Percentiles rank a stretch among this genome's conserved stretches.
phyloP scores from a whole-genome alignment of 2,797 vertebrate species.

The Ataeniobius toweri region DNA sequence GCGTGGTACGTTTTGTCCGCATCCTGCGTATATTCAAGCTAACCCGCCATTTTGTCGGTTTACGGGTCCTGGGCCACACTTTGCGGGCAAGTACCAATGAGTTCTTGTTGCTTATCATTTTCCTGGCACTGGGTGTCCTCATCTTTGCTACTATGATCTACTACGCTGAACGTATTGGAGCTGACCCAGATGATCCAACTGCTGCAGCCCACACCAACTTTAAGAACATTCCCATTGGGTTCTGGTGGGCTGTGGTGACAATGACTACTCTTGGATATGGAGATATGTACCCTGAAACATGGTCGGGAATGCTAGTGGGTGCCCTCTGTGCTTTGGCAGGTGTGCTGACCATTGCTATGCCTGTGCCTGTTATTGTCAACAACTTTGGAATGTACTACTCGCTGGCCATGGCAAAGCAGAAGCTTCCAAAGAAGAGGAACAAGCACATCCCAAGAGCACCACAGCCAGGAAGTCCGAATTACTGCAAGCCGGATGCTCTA shows the following conservation, averaged over 20 bases:
- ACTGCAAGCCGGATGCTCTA: constrained; percentile 98
- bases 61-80: constrained; percentile 95
- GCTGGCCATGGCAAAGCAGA: constrained; percentile 99
- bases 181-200: constrained; percentile 92
- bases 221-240: constrained; percentile 99
- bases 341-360: constrained; percentile 99
- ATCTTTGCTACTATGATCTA: constrained; percentile 99
- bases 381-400: constrained; percentile 99
- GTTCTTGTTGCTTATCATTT: constrained; percentile 98
- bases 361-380: constrained; percentile 99
- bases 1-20: constrained; percentile 95
- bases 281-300: constrained; percentile 98
- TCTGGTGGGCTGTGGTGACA: constrained; percentile 99
- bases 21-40: constrained; percentile 99
- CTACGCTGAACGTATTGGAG: constrained; percentile 97
- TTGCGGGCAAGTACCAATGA: constrained; percentile 97
- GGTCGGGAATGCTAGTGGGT: constrained; percentile 98
- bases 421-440: constrained; percentile 99
- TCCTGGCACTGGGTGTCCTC: constrained; percentile 96
- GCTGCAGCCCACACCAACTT: constrained; percentile 93
- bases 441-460: constrained; percentile 98
- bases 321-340: constrained; percentile 96
- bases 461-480: constrained; percentile 98
- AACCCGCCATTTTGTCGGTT: constrained; percentile 95
- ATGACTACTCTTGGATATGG: constrained; percentile 99